phyloP scores from a whole-genome alignment of 1,140 invertebrate genomes.

The Calephelis nemesis region DNA sequence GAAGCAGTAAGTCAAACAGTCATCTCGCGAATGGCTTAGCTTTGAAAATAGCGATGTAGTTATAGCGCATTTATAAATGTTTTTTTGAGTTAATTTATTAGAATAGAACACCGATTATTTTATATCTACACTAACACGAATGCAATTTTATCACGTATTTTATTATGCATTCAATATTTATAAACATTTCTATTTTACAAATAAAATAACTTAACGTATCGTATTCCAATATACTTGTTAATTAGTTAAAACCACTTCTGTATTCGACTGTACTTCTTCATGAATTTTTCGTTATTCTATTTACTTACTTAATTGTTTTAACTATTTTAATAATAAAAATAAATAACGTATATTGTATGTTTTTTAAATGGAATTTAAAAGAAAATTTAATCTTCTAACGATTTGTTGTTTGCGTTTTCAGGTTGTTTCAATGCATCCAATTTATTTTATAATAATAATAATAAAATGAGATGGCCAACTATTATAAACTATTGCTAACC shows the following conservation, averaged over 20 bases:
- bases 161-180: neutral
- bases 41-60: constrained; percentile 62
- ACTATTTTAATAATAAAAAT: neutral
- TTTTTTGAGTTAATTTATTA: constrained; percentile 25
- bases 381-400: constrained; percentile 14
- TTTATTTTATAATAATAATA: neutral
- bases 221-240: neutral
- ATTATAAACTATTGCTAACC: no score
- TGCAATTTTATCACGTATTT: constrained; percentile 5
- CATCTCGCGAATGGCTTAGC: constrained; percentile 71
- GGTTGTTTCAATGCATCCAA: constrained; percentile 4
- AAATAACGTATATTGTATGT: constrained; percentile 5
- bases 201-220: neutral
- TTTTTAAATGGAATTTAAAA: constrained; percentile 4
- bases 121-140: constrained; percentile 13
- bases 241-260: constrained; percentile 1
- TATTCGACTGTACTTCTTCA: neutral
- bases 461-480: no score
- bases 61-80: constrained; percentile 39
- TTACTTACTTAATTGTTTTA: neutral
- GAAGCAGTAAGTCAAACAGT: constrained; percentile 77
- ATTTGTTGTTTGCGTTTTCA: constrained; percentile 3
- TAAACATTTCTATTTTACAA: constrained; percentile 4
- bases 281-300: neutral
- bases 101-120: constrained; percentile 1